Conservation (phyloP, 2,888 invertebrate species). For the Trissoscelio sp. region DNA sequence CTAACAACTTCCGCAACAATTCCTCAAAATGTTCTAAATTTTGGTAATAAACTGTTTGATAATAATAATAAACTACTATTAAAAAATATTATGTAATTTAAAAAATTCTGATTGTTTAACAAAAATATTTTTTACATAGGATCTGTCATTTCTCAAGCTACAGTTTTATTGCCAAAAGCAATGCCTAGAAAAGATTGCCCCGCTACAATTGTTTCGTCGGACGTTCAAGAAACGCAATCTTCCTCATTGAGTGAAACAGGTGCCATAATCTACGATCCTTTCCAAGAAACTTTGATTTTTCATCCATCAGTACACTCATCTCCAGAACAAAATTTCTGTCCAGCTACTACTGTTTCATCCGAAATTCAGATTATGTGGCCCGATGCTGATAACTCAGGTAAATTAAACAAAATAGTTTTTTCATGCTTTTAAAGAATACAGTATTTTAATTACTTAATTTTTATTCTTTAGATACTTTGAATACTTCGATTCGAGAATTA, state of each 20-base stretch:
- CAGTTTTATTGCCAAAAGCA: slow-evolving; percentile 1
- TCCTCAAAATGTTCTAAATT: neutral
- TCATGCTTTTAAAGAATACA: neutral
- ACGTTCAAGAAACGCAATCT: neutral
- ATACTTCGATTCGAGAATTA: neutral
- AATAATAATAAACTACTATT: neutral
- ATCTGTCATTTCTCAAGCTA: neutral
- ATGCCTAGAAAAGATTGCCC: slow-evolving; percentile 3
- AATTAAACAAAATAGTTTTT: slow-evolving; percentile 2
- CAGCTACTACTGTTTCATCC: neutral
- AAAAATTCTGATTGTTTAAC: slow-evolving; percentile 6
- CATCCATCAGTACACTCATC: neutral
- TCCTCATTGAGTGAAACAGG: neutral
- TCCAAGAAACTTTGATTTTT: slow-evolving; percentile 5
- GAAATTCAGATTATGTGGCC: neutral
- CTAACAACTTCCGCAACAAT: neutral
- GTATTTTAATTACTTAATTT: neutral
- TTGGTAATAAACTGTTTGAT: neutral
- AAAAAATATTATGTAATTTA: neutral
- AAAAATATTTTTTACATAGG: slow-evolving; percentile 38
- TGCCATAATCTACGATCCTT: slow-evolving; percentile 1
- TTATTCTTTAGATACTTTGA: slow-evolving; percentile 1
- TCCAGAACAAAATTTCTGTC: neutral
- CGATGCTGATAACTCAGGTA: neutral
- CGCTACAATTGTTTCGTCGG: neutral